Evolutionary conservation across 2,888 invertebrate genomes (phyloP).

Genomic region (Thumatha senex): DNA sequence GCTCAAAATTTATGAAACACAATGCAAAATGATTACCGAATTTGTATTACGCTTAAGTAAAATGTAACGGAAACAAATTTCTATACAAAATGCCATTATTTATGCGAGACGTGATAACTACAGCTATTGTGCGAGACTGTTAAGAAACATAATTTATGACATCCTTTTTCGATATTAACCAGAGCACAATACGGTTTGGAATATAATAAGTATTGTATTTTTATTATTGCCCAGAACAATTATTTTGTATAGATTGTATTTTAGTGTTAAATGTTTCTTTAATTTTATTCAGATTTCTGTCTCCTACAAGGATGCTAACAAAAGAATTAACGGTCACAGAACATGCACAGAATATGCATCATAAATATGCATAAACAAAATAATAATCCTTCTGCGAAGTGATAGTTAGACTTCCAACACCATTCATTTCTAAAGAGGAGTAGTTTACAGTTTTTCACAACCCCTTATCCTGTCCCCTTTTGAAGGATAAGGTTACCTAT

Average conservation of each 20-base stretch:
- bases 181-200: slow-evolving; percentile 2
- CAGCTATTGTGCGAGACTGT: slow-evolving; percentile 9
- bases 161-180: slow-evolving; percentile 9
- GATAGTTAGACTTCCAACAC: too few species aligned
- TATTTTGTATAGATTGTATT: not conserved
- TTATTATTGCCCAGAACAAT: not conserved
- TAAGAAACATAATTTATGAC: slow-evolving; percentile 10
- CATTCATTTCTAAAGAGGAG: too few species aligned
- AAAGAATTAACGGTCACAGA: too few species aligned
- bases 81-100: slow-evolving; percentile 18
- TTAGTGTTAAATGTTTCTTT: not conserved
- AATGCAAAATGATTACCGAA: slow-evolving; percentile 1
- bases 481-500: too few species aligned
- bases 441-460: too few species aligned
- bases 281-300: too few species aligned
- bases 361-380: too few species aligned
- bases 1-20: not conserved
- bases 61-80: slow-evolving; percentile 11
- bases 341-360: too few species aligned
- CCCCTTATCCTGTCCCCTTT: too few species aligned
- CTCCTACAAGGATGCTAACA: too few species aligned
- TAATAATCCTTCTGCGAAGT: too few species aligned
- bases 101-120: slow-evolving; percentile 16
- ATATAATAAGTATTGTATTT: not conserved
- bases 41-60: slow-evolving; percentile 3